Evolutionary conservation across 1,140 invertebrate species (phyloP).

Genomic region (Meloidogyne floridensis): DNA sequence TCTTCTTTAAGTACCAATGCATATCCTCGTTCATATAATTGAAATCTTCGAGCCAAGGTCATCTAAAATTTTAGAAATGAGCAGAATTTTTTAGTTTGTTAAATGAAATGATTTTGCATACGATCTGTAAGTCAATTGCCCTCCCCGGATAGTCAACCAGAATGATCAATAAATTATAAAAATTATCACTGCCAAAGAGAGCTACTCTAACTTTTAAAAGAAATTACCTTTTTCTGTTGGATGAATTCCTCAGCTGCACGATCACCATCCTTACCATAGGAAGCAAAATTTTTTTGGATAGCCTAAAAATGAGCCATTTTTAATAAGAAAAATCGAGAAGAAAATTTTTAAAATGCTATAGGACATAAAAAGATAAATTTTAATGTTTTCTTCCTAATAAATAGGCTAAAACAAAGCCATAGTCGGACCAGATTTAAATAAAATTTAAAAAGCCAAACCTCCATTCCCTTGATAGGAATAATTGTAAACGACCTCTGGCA

Average conservation of each 20-base stretch:
- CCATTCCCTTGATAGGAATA: constrained; percentile 15
- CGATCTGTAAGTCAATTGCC: too few relatives aligned
- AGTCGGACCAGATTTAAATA: background rate
- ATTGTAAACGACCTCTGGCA: constrained; percentile 9
- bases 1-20: constrained; percentile 16
- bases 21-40: constrained; percentile 19
- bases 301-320: background rate
- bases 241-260: constrained; percentile 9
- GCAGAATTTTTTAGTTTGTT: too few relatives aligned
- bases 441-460: background rate
- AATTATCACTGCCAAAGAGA: too few relatives aligned
- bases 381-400: too few relatives aligned
- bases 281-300: constrained; percentile 5
- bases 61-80: background rate
- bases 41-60: constrained; percentile 11
- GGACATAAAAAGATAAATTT: too few relatives aligned
- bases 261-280: constrained; percentile 16
- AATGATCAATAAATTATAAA: too few relatives aligned
- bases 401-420: too few relatives aligned
- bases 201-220: background rate
- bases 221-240: constrained; percentile 16
- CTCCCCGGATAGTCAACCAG: too few relatives aligned
- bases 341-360: too few relatives aligned
- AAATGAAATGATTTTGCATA: too few relatives aligned
- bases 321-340: background rate